These are phyloP conservation scores for Rhabdornis inornatus DNA, from an alignment of 2,113 vertebrate species.

Conservation along the genomic window DNA sequence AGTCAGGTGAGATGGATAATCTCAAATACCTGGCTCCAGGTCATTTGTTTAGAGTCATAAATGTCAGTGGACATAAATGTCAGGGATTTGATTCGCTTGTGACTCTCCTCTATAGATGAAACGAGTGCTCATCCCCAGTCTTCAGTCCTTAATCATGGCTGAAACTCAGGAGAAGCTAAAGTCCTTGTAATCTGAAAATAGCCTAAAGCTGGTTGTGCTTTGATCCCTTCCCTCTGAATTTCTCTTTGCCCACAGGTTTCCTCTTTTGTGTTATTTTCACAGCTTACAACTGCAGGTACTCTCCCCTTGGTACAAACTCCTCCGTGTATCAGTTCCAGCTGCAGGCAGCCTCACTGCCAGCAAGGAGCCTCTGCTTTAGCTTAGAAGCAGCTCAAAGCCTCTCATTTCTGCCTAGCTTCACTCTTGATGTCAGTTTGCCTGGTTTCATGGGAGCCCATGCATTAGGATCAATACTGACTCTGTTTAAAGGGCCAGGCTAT, in stretches of 20 bases:
- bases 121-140: rapidly evolving
- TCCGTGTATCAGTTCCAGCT: background rate
- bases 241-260: background rate
- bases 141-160: background rate
- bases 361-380: background rate
- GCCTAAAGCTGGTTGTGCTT: background rate
- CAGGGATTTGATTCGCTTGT: background rate
- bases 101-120: background rate
- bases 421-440: background rate
- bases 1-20: rapidly evolving
- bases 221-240: background rate
- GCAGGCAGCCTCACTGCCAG: background rate
- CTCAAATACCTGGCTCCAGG: background rate
- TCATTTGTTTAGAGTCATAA: background rate
- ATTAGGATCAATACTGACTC: background rate
- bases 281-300: background rate
- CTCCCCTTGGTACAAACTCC: background rate
- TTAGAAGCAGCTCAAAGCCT: background rate
- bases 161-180: background rate
- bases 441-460: background rate
- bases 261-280: background rate
- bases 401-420: background rate
- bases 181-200: background rate
- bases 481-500: background rate
- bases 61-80: background rate